Evolutionary conservation across 2,113 vertebrate genomes (phyloP).

Genomic region (Sylvia atricapilla): DNA sequence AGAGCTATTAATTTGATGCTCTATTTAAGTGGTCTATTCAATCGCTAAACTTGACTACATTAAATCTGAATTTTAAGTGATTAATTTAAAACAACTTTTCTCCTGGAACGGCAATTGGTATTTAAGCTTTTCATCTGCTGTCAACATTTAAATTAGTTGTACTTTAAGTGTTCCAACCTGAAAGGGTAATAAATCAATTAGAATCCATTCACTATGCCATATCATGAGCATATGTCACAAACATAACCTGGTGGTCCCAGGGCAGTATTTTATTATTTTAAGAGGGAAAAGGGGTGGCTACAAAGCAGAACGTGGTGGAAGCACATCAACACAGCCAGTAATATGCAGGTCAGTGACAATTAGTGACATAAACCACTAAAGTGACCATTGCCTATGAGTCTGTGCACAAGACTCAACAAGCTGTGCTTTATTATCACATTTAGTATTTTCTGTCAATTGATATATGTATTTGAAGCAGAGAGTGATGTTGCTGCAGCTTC

Average conservation of each 20-base stretch:
- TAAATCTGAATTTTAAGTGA: conserved; percentile 62
- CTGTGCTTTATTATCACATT: background rate
- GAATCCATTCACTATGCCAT: conserved; percentile 62
- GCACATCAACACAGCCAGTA: conserved; percentile 66
- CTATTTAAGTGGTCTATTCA: conserved; percentile 45
- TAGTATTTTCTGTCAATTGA: background rate
- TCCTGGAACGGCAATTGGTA: conserved; percentile 17
- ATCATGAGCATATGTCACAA: conserved; percentile 52
- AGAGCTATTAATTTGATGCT: conserved; percentile 59
- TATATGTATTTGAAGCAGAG: background rate
- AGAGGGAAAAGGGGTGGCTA: conserved; percentile 34
- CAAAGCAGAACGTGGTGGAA: conserved; percentile 60
- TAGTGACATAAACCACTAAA: background rate
- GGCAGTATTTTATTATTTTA: conserved; percentile 75
- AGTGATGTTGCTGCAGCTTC: background rate
- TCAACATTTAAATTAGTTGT: conserved; percentile 64
- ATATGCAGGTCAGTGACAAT: background rate
- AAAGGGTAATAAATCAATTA: conserved; percentile 76
- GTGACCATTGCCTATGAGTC: background rate
- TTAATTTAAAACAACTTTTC: conserved; percentile 48
- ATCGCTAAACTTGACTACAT: conserved; percentile 50
- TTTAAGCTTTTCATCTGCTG: conserved; percentile 36
- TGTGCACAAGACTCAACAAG: background rate
- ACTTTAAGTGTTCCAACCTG: conserved; percentile 48
- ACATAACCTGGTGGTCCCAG: conserved; percentile 57